These are phyloP conservation scores for Arvicola amphibius DNA, from an alignment of 2,797 vertebrate genomes.

Conservation along the genomic window DNA sequence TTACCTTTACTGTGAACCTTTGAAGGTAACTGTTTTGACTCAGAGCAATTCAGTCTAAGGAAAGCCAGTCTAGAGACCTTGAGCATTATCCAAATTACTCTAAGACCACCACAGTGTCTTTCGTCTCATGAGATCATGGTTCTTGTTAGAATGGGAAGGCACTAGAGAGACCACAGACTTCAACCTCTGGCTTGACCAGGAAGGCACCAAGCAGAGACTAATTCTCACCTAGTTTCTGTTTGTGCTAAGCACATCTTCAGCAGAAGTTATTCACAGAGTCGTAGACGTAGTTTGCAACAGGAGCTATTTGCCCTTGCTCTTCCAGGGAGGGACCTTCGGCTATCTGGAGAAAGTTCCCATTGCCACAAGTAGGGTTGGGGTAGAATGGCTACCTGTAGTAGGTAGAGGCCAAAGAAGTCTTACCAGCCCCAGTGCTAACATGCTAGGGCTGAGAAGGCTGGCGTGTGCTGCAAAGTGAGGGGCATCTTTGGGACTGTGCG, in stretches of 20 bases:
- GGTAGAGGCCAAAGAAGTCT: not conserved
- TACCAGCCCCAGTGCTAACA: not conserved
- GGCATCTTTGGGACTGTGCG: not conserved
- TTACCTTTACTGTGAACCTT: slow-evolving; percentile 11
- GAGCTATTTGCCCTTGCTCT: not conserved
- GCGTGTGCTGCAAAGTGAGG: not conserved
- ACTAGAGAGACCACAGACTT: not conserved
- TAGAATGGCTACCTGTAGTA: not conserved
- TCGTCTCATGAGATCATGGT: slow-evolving; percentile 15
- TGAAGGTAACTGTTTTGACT: not conserved
- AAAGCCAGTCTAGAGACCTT: not conserved
- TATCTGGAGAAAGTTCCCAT: not conserved
- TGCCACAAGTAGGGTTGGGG: not conserved
- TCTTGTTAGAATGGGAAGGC: not conserved
- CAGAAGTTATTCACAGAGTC: not conserved
- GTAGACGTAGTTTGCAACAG: not conserved
- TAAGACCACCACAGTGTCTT: not conserved
- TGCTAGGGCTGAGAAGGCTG: not conserved
- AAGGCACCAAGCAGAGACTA: slow-evolving; percentile 2
- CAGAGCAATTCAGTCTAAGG: not conserved
- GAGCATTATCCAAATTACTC: not conserved
- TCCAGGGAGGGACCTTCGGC: not conserved
- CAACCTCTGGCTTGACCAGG: not conserved
- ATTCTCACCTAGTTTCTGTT: not conserved
- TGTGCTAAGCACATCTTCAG: not conserved